Conservation (phyloP, 2,797 vertebrate genomes). For the Ataeniobius toweri region DNA sequence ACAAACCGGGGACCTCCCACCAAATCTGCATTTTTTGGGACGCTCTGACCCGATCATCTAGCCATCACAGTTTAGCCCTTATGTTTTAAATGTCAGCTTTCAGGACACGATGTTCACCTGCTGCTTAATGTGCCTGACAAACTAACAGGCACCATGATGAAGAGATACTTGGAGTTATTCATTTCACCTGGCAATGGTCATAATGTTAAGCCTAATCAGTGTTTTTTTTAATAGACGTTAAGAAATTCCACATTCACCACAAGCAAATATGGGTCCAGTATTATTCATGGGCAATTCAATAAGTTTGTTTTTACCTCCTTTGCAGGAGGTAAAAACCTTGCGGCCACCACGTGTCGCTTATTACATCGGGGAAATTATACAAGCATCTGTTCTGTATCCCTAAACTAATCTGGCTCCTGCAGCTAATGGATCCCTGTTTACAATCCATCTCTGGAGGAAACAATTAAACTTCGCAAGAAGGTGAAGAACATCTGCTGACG, state of each 20-base stretch:
- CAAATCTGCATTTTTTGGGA: no score
- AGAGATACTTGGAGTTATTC: background rate
- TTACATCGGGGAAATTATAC: conserved; percentile 17
- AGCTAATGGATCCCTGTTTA: background rate
- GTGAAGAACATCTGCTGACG: background rate
- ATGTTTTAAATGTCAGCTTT: background rate
- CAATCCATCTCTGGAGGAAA: background rate
- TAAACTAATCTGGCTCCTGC: conserved; percentile 23
- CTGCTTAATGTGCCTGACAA: background rate
- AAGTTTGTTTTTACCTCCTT: background rate
- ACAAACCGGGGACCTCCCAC: no score
- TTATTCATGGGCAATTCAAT: background rate
- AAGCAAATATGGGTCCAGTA: background rate
- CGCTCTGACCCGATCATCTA: no score
- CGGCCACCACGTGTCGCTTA: background rate
- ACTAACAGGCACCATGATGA: background rate
- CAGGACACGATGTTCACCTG: background rate
- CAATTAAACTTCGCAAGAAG: background rate
- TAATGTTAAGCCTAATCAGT: background rate
- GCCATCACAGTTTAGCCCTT: background rate
- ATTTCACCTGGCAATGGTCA: background rate
- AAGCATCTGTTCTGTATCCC: conserved; percentile 23
- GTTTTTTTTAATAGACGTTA: background rate
- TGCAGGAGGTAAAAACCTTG: background rate
- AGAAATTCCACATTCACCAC: background rate